A percentile compares a stretch with the other conserved stretches of the same genome.
phyloP scores from a whole-genome alignment of 2,797 vertebrate species.

The Karalla daura region DNA sequence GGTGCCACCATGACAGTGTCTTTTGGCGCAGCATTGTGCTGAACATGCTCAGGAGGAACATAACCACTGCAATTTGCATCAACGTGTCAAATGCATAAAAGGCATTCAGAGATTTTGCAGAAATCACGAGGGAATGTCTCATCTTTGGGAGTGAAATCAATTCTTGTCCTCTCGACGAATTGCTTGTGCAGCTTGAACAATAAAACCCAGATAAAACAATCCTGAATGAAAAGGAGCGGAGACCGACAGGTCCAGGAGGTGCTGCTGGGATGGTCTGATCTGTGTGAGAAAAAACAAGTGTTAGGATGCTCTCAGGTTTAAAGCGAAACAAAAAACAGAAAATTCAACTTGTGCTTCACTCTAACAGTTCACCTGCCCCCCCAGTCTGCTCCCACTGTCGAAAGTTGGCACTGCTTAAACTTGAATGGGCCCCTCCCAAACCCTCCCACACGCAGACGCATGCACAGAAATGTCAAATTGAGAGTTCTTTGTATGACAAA shows the following conservation, averaged over 20 bases:
- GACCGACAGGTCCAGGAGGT: background rate
- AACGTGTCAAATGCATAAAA: too few species aligned
- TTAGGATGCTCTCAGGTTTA: background rate
- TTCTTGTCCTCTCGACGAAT: too few species aligned
- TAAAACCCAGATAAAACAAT: background rate
- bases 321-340: background rate
- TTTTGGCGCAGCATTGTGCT: background rate
- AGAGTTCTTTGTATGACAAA: conserved; percentile 49
- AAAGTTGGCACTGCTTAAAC: conserved; percentile 10
- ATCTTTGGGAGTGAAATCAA: too few species aligned
- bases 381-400: background rate
- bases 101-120: too few species aligned
- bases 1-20: background rate
- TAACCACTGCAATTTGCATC: background rate
- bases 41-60: background rate
- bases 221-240: conserved; percentile 13
- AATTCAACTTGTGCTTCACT: conserved; percentile 2
- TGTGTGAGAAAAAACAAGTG: conserved; percentile 14
- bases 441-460: background rate
- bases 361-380: background rate
- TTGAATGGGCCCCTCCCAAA: conserved; percentile 18
- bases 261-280: conserved; percentile 19
- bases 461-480: conserved; percentile 18
- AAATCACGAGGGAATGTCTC: too few species aligned
- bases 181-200: background rate